Percentiles rank a stretch among this genome's conserved stretches.
Conservation (phyloP, 2,113 vertebrate species). For the Sapajus apella region DNA sequence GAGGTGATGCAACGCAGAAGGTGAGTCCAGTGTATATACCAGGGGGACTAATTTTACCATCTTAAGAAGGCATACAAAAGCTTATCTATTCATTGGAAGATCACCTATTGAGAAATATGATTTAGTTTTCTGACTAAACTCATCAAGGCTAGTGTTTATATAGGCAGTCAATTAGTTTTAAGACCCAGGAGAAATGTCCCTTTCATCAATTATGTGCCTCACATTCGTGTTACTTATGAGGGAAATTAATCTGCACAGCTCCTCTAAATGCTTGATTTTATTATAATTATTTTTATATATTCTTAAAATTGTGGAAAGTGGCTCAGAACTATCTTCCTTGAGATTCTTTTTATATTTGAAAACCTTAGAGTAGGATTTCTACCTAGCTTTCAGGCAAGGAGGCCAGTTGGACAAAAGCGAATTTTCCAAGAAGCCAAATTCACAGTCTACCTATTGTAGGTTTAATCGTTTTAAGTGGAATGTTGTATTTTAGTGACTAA, state of each 20-base stretch:
- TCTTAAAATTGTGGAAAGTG: constrained; percentile 37
- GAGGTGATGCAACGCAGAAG: not conserved
- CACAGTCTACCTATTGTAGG: not conserved
- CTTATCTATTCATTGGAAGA: not conserved
- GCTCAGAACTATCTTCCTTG: not conserved
- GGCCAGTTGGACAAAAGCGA: not conserved
- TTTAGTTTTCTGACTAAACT: not conserved
- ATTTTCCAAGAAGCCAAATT: constrained; percentile 45
- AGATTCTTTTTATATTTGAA: not conserved
- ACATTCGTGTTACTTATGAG: constrained; percentile 7
- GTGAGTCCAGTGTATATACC: not conserved
- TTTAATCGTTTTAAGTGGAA: constrained; percentile 16
- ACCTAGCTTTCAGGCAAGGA: constrained; percentile 28
- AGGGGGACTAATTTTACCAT: not conserved
- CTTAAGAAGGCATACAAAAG: not conserved
- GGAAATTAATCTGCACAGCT: constrained; percentile 36
- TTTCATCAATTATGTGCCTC: constrained; percentile 38
- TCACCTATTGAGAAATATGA: not conserved
- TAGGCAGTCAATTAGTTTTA: constrained; percentile 30
- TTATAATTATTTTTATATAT: not conserved
- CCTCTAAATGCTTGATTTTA: constrained; percentile 14
- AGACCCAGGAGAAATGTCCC: not conserved
- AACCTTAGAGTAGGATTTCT: constrained; percentile 11
- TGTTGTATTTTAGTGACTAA: constrained; percentile 23
- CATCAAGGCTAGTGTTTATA: constrained; percentile 14